Evolutionary conservation across 2,888 invertebrate genomes (phyloP), one percentile per base, ranked within the genome.

Genomic region (Nomada hirtipes): DNA sequence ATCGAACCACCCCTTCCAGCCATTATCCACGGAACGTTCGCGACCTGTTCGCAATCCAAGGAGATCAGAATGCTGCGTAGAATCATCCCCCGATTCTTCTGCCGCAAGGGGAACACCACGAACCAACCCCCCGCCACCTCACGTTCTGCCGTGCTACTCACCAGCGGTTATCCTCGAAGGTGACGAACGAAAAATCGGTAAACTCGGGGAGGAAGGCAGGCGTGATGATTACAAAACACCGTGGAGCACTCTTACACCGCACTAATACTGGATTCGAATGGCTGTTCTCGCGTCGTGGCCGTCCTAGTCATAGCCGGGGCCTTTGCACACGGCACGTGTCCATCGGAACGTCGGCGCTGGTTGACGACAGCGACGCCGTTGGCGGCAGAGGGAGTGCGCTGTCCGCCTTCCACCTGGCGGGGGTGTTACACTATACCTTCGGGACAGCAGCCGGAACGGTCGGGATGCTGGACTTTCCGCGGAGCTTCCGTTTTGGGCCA

Each of bases 251-350:
- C 29, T 89, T 90, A 92, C 92, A 94, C 94, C 93, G 92, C 93
- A 93, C 93, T 93, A 93, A 93, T 93, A 93, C 93, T 93, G 93
- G 93, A 93, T 93, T 93, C 93, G 93, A 94, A 93, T 94, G 93
- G 91, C 92, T 91, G 90, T 90, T 90, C 92, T 88, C 90, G 92
- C 90, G 91, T 87, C 92, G 92, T 88, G 91, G 86, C 83, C 91
- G 92, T 91, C 92, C 94, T 94, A 94, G 94, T 93, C 94, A 94
- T 94, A 92, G 89, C 85, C 89, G 89, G 91, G 88, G 89, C 87
- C 87, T 93, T 93, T 93, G 93, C 93, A 93, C 93, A 93, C 93
- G 94, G 94, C 93, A 93, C 93, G 91, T 93, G 91, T 93, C 91
- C 90, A 91, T 90, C 89, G 89, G 89, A 90, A 91, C 91, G 90